Conservation (phyloP, 2,888 invertebrate species). For the Junonia oenone region DNA sequence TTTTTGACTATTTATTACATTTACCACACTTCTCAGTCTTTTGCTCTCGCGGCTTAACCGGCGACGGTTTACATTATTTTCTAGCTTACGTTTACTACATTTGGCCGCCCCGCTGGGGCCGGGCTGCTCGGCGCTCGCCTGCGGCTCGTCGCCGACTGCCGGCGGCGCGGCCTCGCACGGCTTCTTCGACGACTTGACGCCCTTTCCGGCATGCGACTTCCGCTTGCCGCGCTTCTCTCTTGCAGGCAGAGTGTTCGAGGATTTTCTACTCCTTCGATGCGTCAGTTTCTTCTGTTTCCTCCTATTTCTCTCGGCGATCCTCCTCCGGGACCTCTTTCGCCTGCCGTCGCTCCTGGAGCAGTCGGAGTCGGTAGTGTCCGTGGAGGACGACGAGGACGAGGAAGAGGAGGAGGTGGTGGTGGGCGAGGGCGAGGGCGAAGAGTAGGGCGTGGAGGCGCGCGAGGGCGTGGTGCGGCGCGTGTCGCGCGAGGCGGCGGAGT, state of each 20-base stretch:
- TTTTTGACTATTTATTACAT: slow-evolving; percentile 44
- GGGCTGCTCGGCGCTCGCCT: slow-evolving; percentile 27
- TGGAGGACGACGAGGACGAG: slow-evolving; percentile 21
- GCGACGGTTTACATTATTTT: slow-evolving; percentile 27
- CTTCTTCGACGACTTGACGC: slow-evolving; percentile 52
- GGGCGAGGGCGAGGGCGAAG: not conserved
- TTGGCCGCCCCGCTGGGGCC: slow-evolving; percentile 33
- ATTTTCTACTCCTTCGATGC: slow-evolving; percentile 34
- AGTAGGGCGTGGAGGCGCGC: not conserved
- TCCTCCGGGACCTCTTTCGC: slow-evolving; percentile 32
- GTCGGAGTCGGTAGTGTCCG: slow-evolving; percentile 13
- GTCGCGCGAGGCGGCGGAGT: slow-evolving; percentile 15
- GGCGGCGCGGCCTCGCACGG: slow-evolving; percentile 13
- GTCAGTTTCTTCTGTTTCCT: slow-evolving; percentile 37
- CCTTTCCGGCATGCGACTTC: slow-evolving; percentile 53
- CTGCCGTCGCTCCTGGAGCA: slow-evolving; percentile 17
- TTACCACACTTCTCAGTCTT: slow-evolving; percentile 68
- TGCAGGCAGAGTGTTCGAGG: slow-evolving; percentile 15
- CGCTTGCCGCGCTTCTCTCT: slow-evolving; percentile 41
- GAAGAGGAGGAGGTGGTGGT: slow-evolving; percentile 21
- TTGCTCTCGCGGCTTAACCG: slow-evolving; percentile 43
- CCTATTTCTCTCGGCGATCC: slow-evolving; percentile 34
- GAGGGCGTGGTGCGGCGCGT: slow-evolving; percentile 10
- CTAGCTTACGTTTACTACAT: slow-evolving; percentile 23
- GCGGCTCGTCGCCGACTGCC: slow-evolving; percentile 2